These are phyloP conservation scores for Trialeurodes vaporariorum DNA, from an alignment of 1,140 invertebrate genomes.

Conservation along the genomic window DNA sequence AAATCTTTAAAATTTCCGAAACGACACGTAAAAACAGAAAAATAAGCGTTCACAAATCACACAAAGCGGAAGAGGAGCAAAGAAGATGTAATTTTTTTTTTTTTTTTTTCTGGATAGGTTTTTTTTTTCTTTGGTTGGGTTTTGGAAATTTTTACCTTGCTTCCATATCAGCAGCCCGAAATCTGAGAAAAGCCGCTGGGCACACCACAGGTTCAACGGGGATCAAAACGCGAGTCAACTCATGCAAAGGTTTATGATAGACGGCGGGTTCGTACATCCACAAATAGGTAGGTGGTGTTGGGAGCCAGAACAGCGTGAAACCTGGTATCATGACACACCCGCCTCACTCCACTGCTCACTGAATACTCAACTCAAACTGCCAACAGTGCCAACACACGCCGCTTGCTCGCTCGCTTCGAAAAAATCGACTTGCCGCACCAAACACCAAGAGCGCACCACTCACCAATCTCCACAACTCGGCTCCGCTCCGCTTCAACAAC, in stretches of 20 bases:
- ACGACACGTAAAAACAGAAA: no score
- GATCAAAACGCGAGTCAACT: not conserved
- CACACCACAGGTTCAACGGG: not conserved
- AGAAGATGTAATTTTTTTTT: no score
- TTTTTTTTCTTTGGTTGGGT: no score
- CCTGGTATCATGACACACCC: not conserved
- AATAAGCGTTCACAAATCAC: no score
- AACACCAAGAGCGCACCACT: not conserved
- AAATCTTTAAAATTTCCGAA: no score
- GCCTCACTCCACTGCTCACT: not conserved
- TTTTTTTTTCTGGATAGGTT: no score
- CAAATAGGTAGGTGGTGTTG: not conserved
- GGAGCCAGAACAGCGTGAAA: not conserved
- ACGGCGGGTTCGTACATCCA: not conserved
- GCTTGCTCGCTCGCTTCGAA: not conserved
- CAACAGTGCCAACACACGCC: not conserved
- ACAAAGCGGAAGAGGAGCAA: not conserved
- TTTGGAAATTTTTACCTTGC: not conserved
- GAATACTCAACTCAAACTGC: no score
- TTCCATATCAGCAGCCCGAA: not conserved
- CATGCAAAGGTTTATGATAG: not conserved
- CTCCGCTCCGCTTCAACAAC: no score
- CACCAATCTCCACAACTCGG: no score
- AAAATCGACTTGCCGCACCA: not conserved
- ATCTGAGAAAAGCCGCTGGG: not conserved